phyloP scores from a whole-genome alignment of 1,140 invertebrate species.

The Amphibalanus amphitrite region DNA sequence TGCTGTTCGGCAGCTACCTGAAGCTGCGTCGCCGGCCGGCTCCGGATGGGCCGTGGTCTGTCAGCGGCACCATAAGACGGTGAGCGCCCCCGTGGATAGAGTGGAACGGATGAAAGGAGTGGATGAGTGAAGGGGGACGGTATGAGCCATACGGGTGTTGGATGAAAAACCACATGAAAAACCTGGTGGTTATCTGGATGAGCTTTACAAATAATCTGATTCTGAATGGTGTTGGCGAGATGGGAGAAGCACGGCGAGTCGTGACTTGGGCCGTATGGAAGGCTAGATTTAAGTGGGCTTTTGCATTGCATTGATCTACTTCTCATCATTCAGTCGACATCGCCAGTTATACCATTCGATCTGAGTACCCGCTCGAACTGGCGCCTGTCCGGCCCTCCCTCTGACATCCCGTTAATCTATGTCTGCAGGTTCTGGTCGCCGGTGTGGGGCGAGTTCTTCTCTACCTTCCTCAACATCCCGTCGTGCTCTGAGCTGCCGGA shows the following conservation, averaged over 20 bases:
- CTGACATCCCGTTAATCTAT: not conserved
- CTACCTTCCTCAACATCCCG: slow-evolving; percentile 20
- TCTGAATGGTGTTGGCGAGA: no score
- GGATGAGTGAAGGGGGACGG: not conserved
- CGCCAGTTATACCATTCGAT: no score
- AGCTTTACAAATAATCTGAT: no score
- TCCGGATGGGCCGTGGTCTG: slow-evolving; percentile 11
- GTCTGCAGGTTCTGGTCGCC: slow-evolving; percentile 17
- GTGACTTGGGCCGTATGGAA: no score
- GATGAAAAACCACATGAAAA: no score
- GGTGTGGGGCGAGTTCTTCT: slow-evolving; percentile 20
- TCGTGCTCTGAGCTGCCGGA: slow-evolving; percentile 17
- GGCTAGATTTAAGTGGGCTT: no score
- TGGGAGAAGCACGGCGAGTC: no score
- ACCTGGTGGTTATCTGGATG: no score
- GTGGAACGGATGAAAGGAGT: not conserved
- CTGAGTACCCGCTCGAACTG: no score
- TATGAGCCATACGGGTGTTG: no score
- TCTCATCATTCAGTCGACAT: no score
- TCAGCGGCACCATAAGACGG: slow-evolving; percentile 15
- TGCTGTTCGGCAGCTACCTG: slow-evolving; percentile 77
- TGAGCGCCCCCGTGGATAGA: slow-evolving; percentile 5
- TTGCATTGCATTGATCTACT: no score
- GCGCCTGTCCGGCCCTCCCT: not conserved
- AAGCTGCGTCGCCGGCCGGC: slow-evolving; percentile 46